Percentiles rank a stretch among this genome's conserved stretches.
phyloP scores from a whole-genome alignment of 2,888 invertebrate species.

The Adineta ricciae region DNA sequence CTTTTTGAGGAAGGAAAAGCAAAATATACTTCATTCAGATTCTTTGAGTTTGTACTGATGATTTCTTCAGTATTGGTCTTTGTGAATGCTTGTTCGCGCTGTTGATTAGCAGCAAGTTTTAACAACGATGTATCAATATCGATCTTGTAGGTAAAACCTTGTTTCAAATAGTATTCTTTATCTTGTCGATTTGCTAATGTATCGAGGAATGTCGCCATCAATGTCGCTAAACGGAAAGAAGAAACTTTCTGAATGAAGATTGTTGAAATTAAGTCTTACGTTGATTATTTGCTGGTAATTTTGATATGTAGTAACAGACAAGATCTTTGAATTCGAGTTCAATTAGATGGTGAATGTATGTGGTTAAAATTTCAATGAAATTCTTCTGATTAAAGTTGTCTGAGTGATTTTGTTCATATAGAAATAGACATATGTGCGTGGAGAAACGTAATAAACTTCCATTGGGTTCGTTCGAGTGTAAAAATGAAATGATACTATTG shows the following conservation, averaged over 20 bases:
- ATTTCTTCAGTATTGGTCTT: not conserved
- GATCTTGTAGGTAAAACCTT: constrained; percentile 18
- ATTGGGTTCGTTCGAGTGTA: not conserved
- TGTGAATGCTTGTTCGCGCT: not conserved
- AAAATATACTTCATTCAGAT: constrained; percentile 1
- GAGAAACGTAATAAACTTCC: constrained; percentile 25
- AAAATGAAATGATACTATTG: not conserved
- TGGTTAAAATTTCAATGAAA: not conserved
- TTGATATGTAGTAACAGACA: constrained; percentile 74
- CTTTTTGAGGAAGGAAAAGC: too few relatives aligned
- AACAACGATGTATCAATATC: constrained; percentile 20
- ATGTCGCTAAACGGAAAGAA: not conserved
- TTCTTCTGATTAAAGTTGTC: not conserved
- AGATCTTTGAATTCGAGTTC: constrained; percentile 65
- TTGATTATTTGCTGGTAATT: constrained; percentile 61
- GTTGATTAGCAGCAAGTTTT: not conserved
- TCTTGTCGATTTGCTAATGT: constrained; percentile 10
- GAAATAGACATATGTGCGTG: constrained; percentile 33
- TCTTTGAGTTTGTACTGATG: not conserved
- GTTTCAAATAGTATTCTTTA: constrained; percentile 21
- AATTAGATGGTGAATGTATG: constrained; percentile 57
- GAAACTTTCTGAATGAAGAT: too few relatives aligned
- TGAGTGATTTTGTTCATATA: not conserved
- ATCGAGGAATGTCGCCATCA: constrained; percentile 2
- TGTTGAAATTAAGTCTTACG: constrained; percentile 40